Percentiles rank a stretch among this genome's conserved stretches.
phyloP scores from a whole-genome alignment of 2,797 vertebrate genomes.

The Luscinia luscinia region DNA sequence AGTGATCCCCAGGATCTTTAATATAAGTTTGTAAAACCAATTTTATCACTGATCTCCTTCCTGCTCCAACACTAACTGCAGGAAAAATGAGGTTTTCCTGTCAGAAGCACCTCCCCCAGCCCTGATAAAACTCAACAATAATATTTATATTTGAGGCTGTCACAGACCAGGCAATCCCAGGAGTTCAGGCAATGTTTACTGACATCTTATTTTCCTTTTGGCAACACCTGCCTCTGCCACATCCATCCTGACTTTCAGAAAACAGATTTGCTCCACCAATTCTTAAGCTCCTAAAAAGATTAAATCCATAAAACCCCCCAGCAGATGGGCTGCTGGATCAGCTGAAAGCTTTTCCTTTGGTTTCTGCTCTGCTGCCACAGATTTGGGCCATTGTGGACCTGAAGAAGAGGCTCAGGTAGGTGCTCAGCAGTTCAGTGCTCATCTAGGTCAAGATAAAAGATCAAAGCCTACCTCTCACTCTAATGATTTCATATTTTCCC shows the following conservation, averaged over 20 bases:
- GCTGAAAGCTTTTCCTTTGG: neutral
- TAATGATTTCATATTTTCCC: neutral
- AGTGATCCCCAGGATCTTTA: neutral
- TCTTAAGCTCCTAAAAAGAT: constrained; percentile 33
- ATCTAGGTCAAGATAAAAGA: neutral
- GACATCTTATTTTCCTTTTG: neutral
- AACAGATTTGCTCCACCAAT: neutral
- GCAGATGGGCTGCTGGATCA: constrained; percentile 31
- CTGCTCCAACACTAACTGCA: neutral
- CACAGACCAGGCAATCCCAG: neutral
- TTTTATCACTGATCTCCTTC: neutral
- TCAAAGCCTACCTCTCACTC: neutral
- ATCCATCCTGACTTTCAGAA: neutral
- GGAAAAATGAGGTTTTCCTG: neutral
- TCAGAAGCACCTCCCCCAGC: neutral
- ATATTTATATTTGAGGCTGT: neutral
- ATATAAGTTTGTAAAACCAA: neutral
- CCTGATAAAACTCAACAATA: neutral
- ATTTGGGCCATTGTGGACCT: neutral
- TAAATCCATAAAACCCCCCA: neutral
- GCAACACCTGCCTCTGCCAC: neutral
- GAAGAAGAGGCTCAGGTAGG: neutral
- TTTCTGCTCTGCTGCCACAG: neutral
- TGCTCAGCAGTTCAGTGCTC: neutral
- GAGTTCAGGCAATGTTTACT: neutral